Evolutionary conservation across 2,797 vertebrate genomes (phyloP).

Genomic region (Gymnoscopelus microlampas): DNA sequence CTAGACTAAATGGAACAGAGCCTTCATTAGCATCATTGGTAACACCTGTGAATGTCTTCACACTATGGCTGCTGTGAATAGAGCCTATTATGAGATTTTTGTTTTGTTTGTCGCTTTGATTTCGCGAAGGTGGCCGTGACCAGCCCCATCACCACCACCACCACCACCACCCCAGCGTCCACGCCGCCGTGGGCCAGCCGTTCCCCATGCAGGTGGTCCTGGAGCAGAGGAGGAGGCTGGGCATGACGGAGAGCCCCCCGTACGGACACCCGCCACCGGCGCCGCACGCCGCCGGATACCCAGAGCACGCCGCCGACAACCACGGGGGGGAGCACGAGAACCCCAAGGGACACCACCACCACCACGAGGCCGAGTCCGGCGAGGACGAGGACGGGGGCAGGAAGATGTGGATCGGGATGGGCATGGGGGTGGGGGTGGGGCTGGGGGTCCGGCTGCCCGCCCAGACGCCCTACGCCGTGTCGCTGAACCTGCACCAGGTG

Average conservation of each 20-base stretch:
- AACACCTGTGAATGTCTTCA: no score
- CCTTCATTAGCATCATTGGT: no score
- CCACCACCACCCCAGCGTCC: conserved; percentile 74
- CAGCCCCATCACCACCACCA: conserved; percentile 75
- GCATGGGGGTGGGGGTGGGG: conserved; percentile 52
- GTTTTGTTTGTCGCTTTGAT: no score
- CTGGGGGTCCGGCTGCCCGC: conserved; percentile 43
- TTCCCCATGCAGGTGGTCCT: conserved; percentile 80
- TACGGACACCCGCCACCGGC: conserved; percentile 48
- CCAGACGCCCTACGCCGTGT: conserved; percentile 83
- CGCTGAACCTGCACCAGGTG: conserved; percentile 89
- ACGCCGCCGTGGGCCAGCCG: conserved; percentile 71
- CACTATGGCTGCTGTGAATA: no score
- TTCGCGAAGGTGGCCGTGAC: conserved; percentile 74
- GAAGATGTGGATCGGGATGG: conserved; percentile 63
- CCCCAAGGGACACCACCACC: conserved; percentile 4
- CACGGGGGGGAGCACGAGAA: conserved; percentile 51
- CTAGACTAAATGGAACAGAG: no score
- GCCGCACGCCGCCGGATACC: conserved; percentile 37
- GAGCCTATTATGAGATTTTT: no score
- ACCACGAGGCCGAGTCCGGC: conserved; percentile 55
- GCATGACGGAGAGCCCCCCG: conserved; percentile 76
- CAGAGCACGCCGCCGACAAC: conserved; percentile 47
- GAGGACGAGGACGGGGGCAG: conserved; percentile 67
- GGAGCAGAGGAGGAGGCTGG: conserved; percentile 82